These are phyloP conservation scores for Characodon lateralis DNA, from an alignment of 2,797 vertebrate species.

Conservation along the genomic window DNA sequence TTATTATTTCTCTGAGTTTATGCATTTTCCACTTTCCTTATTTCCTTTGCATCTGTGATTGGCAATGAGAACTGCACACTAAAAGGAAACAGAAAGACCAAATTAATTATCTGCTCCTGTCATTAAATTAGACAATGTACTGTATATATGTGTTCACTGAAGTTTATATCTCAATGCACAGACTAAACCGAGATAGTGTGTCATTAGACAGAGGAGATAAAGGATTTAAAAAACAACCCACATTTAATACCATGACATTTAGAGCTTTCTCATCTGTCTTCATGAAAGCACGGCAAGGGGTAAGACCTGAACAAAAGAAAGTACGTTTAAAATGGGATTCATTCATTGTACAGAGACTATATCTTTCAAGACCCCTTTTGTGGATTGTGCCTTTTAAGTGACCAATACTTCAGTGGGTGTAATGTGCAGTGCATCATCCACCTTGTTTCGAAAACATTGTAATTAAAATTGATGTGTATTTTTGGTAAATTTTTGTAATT, in stretches of 20 bases:
- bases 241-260: not conserved
- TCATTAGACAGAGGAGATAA: not conserved
- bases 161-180: not conserved
- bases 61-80: conserved; percentile 40
- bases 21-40: conserved; percentile 33
- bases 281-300: not conserved
- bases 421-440: conserved; percentile 48
- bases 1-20: conserved; percentile 33
- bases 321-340: not conserved
- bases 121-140: not conserved
- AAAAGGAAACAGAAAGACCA: conserved; percentile 22
- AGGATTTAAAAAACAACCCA: not conserved
- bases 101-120: not conserved
- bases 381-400: conserved; percentile 65
- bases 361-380: conserved; percentile 19
- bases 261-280: not conserved
- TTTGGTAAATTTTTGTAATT: conserved; percentile 27
- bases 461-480: conserved; percentile 39
- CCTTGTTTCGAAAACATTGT: conserved; percentile 30
- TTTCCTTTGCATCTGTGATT: conserved; percentile 43
- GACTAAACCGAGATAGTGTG: not conserved
- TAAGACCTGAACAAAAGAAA: not conserved
- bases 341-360: conserved; percentile 35
- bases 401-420: conserved; percentile 48
- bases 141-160: not conserved